Evolutionary conservation across 2,888 invertebrate species (phyloP), one percentile per base, ranked within the genome.

Genomic region (Mythimna lalbum): DNA sequence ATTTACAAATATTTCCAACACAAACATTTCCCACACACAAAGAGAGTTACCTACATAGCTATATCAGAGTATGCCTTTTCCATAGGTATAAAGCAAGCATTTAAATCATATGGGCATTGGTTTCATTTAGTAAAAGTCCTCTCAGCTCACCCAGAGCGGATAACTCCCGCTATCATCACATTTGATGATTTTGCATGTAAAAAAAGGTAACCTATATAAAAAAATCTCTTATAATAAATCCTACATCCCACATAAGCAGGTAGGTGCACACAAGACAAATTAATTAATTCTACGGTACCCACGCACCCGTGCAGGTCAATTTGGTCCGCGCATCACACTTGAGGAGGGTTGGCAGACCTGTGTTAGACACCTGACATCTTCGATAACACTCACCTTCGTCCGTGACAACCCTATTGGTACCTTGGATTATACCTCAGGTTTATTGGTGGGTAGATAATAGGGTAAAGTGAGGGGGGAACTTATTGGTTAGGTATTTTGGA

Each of bases 321-420:
- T 85, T 76, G 73, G 75, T 55, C 63, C 75, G 71, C 70, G 61
- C 57, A 67, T 75, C 68, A 52, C 80, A 87, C 90, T 90, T 88
- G 88, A 91, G 86, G 77, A 87, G 90, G 91, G 91, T 89, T 82
- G 85, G 81, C 82, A 84, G 81, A 80, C 86, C 90, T 91, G 93
- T 80, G 64, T 63, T 69, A 77, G 92, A 88, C 93, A 93, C 92
- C 93, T 93, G 94, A 92, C 93, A 94, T 93, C 94, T 94, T 93
- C 90, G 90, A 94, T 84, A 88, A 88, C 93, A 82, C 94, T 93
- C 85, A 90, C 91, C 92, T 93, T 90, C 82, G 81, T 87, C 88
- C 82, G 81, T 87, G 88, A 89, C 87, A 88, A 73, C 87, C 86
- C 87, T 89, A 82, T 59, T 68, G 17, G 39, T 76, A 68, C 67